Evolutionary conservation across 2,797 vertebrate species (phyloP).

Genomic region (Heliangelus exortis): DNA sequence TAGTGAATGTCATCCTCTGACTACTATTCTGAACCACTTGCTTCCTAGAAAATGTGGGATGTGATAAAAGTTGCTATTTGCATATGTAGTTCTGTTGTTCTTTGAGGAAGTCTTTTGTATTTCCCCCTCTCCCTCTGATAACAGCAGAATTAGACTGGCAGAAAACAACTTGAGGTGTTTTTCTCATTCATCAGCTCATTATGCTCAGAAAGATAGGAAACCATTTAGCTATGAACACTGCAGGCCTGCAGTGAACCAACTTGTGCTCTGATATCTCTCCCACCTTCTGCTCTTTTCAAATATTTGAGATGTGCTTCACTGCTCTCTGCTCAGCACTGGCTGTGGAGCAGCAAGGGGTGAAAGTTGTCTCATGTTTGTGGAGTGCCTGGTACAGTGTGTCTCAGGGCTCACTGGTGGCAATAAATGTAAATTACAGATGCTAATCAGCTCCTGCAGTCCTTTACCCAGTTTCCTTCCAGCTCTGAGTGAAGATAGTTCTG

Average conservation of each 20-base stretch:
- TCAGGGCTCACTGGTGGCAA: not conserved
- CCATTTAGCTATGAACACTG: not conserved
- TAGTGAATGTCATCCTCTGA: not conserved
- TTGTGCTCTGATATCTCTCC: not conserved
- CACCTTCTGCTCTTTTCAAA: not conserved
- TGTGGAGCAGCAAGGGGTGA: not conserved
- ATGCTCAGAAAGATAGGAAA: not conserved
- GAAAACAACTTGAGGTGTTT: not conserved
- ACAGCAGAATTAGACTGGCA: not conserved
- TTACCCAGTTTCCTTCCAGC: not conserved
- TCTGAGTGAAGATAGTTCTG: not conserved
- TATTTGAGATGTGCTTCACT: not conserved
- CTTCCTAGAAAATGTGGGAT: slow-evolving; percentile 38
- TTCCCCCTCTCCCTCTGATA: not conserved
- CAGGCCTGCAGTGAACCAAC: not conserved
- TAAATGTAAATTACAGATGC: not conserved
- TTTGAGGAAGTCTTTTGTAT: not conserved
- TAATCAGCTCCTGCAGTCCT: not conserved
- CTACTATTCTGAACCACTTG: not conserved
- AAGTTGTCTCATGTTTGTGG: not conserved
- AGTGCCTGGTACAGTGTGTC: not conserved
- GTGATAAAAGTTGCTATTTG: not conserved
- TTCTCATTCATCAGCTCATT: not conserved
- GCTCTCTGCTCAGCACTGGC: not conserved
- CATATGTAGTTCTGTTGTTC: not conserved